These are phyloP conservation scores for Montipora capitata DNA, from an alignment of 92 coral and sea anemone species.

Conservation along the genomic window DNA sequence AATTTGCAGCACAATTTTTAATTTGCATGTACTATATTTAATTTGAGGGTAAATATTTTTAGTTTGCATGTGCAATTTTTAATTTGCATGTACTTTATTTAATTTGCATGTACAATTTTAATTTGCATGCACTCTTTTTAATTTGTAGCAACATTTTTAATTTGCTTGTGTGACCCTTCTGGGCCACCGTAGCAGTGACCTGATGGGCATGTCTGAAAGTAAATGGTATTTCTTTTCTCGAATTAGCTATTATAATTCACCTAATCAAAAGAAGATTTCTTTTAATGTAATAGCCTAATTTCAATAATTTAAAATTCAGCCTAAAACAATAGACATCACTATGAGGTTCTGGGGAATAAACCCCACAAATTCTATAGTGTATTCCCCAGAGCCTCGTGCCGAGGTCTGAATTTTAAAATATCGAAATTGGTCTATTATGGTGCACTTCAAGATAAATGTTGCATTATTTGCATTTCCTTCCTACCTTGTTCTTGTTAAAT, in stretches of 20 bases:
- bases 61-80: background rate
- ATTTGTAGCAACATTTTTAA: too few relatives aligned
- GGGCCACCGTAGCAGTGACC: background rate
- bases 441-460: background rate
- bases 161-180: too few relatives aligned
- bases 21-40: conserved; percentile 2
- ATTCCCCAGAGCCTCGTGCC: too few relatives aligned
- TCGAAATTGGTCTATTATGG: background rate
- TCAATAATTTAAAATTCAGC: too few relatives aligned
- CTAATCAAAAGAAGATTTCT: background rate
- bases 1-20: conserved; percentile 22
- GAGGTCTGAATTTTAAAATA: background rate
- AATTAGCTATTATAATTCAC: background rate
- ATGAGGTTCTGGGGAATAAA: too few relatives aligned
- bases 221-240: background rate
- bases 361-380: too few relatives aligned
- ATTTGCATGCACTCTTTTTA: too few relatives aligned
- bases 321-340: too few relatives aligned
- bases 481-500: conserved; percentile 60
- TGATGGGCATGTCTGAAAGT: conserved; percentile 29
- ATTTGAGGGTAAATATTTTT: conserved; percentile 1
- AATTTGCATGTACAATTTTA: too few relatives aligned
- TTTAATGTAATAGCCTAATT: too few relatives aligned
- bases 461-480: background rate
- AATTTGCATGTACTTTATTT: too few relatives aligned